phyloP scores from a whole-genome alignment of 2,797 vertebrate species.

The Tenualosa ilisha region DNA sequence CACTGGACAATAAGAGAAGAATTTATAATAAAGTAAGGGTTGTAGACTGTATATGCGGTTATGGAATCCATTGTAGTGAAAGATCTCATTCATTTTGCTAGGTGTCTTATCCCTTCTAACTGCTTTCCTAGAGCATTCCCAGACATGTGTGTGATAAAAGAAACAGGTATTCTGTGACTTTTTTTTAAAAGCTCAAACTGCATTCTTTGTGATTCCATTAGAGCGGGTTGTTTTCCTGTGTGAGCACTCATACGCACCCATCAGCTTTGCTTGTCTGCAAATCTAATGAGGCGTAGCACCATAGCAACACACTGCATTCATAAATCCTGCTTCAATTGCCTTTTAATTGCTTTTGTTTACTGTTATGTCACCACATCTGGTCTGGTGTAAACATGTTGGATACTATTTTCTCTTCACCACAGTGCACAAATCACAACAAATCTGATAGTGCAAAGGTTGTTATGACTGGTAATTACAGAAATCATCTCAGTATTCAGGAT shows the following conservation, averaged over 20 bases:
- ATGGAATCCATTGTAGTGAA: not conserved
- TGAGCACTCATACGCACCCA: not conserved
- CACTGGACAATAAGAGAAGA: not conserved
- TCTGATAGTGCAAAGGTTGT: not conserved
- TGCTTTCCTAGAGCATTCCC: not conserved
- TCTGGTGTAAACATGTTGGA: not conserved
- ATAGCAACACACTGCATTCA: conserved; percentile 39
- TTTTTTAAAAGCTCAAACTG: not conserved
- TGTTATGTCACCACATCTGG: not conserved
- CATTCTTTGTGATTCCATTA: not conserved
- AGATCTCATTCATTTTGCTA: not conserved
- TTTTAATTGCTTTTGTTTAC: not conserved
- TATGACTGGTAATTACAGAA: not conserved
- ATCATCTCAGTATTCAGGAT: not conserved
- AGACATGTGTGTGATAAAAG: not conserved
- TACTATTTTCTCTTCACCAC: not conserved
- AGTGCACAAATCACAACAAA: not conserved
- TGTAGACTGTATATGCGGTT: not conserved
- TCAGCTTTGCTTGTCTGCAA: conserved; percentile 41
- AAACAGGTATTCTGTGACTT: not conserved
- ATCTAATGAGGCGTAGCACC: conserved; percentile 39
- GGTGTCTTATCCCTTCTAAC: not conserved
- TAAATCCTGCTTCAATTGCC: not conserved
- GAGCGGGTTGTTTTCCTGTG: not conserved
- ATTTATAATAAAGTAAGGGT: not conserved